Evolutionary conservation across 2,113 vertebrate genomes (phyloP).

Genomic region (Melanostigma gelatinosum): DNA sequence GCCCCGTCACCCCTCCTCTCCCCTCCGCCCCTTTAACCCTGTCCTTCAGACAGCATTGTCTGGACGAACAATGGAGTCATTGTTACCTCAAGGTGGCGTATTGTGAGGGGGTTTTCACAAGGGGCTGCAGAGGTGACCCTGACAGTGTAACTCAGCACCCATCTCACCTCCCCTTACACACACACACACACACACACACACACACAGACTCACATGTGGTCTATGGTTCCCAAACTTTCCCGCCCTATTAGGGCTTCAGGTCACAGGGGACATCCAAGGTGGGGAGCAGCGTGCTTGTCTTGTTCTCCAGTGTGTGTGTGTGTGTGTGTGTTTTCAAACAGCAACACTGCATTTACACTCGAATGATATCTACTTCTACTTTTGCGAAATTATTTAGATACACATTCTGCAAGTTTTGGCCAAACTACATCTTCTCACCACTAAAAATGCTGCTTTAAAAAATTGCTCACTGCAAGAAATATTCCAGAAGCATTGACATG

Average conservation of each 20-base stretch:
- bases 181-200: slow-evolving; percentile 25
- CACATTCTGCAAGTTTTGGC: too few species aligned
- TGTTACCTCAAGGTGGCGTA: slow-evolving; percentile 80
- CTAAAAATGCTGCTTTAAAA: background rate
- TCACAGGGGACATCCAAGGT: slow-evolving; percentile 54
- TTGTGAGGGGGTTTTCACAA: slow-evolving; percentile 68
- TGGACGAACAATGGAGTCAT: slow-evolving; percentile 72
- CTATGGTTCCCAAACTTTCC: slow-evolving; percentile 41
- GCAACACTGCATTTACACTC: background rate
- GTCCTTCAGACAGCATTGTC: slow-evolving; percentile 78
- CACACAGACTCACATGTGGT: slow-evolving; percentile 26
- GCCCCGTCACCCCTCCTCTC: slow-evolving; percentile 29
- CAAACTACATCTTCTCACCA: background rate
- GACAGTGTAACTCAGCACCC: slow-evolving; percentile 66
- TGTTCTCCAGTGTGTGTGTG: background rate
- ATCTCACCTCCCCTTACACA: slow-evolving; percentile 19
- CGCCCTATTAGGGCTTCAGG: slow-evolving; percentile 41
- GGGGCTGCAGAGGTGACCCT: slow-evolving; percentile 73
- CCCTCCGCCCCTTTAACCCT: slow-evolving; percentile 63
- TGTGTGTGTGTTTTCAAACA: background rate
- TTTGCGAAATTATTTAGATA: too few species aligned
- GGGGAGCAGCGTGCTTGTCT: background rate
- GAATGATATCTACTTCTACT: background rate
- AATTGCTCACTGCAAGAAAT: background rate
- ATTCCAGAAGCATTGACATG: background rate